phyloP scores from a whole-genome alignment of 2,797 vertebrate species.

The Rhinella marina region DNA sequence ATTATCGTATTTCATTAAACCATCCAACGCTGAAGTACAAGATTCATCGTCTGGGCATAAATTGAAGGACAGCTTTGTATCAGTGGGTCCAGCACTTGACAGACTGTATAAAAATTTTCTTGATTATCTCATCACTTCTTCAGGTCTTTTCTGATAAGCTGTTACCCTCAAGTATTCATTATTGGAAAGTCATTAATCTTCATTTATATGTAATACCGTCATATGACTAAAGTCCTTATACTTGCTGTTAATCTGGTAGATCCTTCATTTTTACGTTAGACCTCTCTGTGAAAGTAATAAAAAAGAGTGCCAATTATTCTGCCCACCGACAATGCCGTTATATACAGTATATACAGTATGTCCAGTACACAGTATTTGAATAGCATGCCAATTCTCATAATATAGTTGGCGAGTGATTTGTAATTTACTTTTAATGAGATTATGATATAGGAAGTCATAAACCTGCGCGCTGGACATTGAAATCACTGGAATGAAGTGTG shows the following conservation, averaged over 20 bases:
- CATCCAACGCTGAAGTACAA: neutral
- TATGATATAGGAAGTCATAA: too few species aligned
- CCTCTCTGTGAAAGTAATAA: neutral
- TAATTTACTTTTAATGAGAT: too few species aligned
- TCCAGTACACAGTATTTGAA: too few species aligned
- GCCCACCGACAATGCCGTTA: neutral
- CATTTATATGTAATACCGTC: neutral
- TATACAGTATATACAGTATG: too few species aligned
- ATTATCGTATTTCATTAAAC: slow-evolving; percentile 25
- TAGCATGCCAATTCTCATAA: too few species aligned
- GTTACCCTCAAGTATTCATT: neutral
- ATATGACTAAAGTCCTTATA: neutral
- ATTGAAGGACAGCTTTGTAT: neutral
- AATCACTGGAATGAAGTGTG: too few species aligned
- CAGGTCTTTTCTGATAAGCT: neutral
- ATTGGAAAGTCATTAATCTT: slow-evolving; percentile 32
- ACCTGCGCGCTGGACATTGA: too few species aligned
- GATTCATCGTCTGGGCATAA: neutral
- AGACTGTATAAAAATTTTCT: neutral
- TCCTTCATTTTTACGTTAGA: neutral
- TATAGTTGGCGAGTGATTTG: too few species aligned
- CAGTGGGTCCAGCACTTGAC: neutral
- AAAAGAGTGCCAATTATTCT: neutral
- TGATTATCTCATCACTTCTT: slow-evolving; percentile 37
- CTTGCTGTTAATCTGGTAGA: neutral